A percentile compares a stretch with the other conserved stretches of the same genome.
These are phyloP conservation scores for Automeris io DNA, from an alignment of 2,888 invertebrate species.

Conservation along the genomic window DNA sequence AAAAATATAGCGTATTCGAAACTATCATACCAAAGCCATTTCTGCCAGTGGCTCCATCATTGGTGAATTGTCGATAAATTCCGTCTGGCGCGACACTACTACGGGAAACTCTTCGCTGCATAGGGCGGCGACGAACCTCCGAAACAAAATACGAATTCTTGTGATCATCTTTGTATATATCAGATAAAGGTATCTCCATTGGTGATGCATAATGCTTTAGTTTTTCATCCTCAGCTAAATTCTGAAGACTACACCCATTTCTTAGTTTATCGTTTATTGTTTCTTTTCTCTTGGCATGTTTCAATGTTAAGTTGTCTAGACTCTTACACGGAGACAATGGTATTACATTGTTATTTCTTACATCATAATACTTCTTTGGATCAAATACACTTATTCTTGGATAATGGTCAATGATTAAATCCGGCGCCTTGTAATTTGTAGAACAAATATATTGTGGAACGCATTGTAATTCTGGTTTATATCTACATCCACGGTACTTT, in stretches of 20 bases:
- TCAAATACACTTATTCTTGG: conserved; percentile 59
- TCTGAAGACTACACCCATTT: conserved; percentile 60
- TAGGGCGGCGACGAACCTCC: conserved; percentile 45
- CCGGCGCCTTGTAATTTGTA: conserved; percentile 45
- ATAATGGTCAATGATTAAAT: conserved; percentile 56
- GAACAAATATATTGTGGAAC: conserved; percentile 23
- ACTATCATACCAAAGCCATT: conserved; percentile 34
- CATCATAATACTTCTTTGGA: conserved; percentile 52
- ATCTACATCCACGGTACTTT: conserved; percentile 51
- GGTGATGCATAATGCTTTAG: conserved; percentile 56
- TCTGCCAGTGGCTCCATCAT: conserved; percentile 38
- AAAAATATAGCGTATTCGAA: neutral
- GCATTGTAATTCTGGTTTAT: conserved; percentile 37
- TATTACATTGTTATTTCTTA: conserved; percentile 58
- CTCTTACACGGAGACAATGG: conserved; percentile 61
- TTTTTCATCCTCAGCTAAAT: conserved; percentile 52
- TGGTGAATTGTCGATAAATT: conserved; percentile 58
- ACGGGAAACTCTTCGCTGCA: conserved; percentile 41
- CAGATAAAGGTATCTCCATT: conserved; percentile 31
- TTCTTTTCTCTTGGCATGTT: conserved; percentile 34
- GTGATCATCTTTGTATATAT: conserved; percentile 36
- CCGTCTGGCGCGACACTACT: conserved; percentile 56
- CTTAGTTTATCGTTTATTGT: conserved; percentile 37
- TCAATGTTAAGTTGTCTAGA: conserved; percentile 64
- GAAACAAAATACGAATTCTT: conserved; percentile 60